These are phyloP conservation scores for Alcedo quadribrachys DNA, from an alignment of 2,797 vertebrate species.

Conservation along the genomic window DNA sequence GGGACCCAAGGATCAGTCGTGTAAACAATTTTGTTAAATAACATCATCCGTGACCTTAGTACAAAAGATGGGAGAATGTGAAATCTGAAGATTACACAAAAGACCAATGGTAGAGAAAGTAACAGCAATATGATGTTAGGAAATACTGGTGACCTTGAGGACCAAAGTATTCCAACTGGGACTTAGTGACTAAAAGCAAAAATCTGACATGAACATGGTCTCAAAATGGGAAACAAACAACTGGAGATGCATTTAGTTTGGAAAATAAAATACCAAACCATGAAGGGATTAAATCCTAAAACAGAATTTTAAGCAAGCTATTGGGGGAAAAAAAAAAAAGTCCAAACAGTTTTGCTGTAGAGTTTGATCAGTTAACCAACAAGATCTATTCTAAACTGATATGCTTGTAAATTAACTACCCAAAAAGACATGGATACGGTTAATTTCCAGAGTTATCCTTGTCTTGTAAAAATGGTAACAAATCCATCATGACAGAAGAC, in stretches of 20 bases:
- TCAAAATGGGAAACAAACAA: background rate
- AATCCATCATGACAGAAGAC: background rate
- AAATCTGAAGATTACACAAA: background rate
- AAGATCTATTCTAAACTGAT: background rate
- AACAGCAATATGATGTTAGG: background rate
- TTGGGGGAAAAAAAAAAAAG: background rate
- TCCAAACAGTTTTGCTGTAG: background rate
- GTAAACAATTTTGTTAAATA: constrained; percentile 21
- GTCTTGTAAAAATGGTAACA: background rate
- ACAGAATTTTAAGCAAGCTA: background rate
- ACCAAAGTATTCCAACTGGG: background rate
- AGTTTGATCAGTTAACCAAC: background rate
- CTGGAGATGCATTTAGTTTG: background rate
- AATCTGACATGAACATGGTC: background rate
- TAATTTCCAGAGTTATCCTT: background rate
- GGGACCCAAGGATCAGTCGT: background rate
- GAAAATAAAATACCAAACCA: background rate
- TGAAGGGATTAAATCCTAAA: background rate
- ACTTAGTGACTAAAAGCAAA: background rate
- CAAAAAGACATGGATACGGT: background rate
- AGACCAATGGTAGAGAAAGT: background rate
- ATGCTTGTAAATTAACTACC: background rate
- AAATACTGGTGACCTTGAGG: background rate
- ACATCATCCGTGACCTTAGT: background rate
- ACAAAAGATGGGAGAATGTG: background rate